Conservation (phyloP, 2,888 invertebrate genomes). For the Zaprionus lineosus region DNA sequence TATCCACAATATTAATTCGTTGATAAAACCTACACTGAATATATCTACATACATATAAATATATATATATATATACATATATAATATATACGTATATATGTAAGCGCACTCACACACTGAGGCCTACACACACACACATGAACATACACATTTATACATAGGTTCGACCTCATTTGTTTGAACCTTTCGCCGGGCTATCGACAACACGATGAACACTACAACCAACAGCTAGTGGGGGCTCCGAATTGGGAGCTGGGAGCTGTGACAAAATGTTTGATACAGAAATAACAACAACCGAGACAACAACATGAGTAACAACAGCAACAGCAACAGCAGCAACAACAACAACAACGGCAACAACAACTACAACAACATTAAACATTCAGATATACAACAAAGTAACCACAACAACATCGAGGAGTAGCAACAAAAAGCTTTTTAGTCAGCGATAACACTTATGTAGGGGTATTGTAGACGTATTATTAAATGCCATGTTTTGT, state of each 20-base stretch:
- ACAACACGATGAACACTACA: conserved; percentile 35
- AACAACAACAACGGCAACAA: conserved; percentile 24
- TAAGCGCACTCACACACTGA: no score
- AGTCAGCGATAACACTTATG: conserved; percentile 77
- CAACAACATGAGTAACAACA: conserved; percentile 21
- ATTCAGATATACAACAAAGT: no score
- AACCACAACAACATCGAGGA: conserved; percentile 42
- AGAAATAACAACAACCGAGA: conserved; percentile 62
- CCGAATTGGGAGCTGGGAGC: conserved; percentile 24
- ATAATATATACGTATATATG: no score
- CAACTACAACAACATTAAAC: conserved; percentile 22
- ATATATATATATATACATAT: no score
- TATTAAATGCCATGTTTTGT: conserved; percentile 77
- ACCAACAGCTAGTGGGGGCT: conserved; percentile 14
- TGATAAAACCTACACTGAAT: conserved; percentile 67
- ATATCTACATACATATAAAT: no score
- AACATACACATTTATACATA: no score
- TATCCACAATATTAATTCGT: conserved; percentile 70
- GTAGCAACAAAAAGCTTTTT: conserved; percentile 74
- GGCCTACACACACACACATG: no score
- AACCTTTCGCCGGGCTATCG: conserved; percentile 63
- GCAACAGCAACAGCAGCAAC: background rate
- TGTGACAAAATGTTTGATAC: conserved; percentile 56
- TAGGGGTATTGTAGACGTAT: conserved; percentile 73
- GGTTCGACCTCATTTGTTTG: conserved; percentile 63